Evolutionary conservation across 2,888 invertebrate genomes (phyloP).

Genomic region (Sphaerophoria rueppellii): DNA sequence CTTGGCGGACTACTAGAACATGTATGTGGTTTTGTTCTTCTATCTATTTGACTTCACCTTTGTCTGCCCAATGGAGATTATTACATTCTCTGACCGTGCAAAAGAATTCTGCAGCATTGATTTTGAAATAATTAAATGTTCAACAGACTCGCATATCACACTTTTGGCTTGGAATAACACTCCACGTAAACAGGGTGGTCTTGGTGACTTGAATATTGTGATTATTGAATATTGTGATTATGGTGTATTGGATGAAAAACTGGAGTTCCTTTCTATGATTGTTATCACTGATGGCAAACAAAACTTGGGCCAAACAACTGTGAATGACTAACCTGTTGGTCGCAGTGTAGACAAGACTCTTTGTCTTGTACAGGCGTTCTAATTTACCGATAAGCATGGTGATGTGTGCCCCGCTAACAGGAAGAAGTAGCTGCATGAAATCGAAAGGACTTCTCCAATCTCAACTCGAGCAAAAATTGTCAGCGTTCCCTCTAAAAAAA

Average conservation of each 20-base stretch:
- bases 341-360: slow-evolving; percentile 95
- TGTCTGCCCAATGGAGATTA: slow-evolving; percentile 96
- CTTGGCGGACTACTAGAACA: slow-evolving; percentile 90
- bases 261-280: slow-evolving; percentile 96
- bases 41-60: slow-evolving; percentile 96
- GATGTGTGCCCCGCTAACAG: slow-evolving; percentile 98
- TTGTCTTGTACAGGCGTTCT: slow-evolving; percentile 97
- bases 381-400: slow-evolving; percentile 96
- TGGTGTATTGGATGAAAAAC: slow-evolving; percentile 94
- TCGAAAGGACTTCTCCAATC: slow-evolving; percentile 91
- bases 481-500: too few relatives aligned
- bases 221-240: slow-evolving; percentile 96
- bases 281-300: slow-evolving; percentile 95
- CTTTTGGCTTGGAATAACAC: slow-evolving; percentile 99
- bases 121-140: slow-evolving; percentile 94
- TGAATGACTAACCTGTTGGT: slow-evolving; percentile 98
- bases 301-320: slow-evolving; percentile 95
- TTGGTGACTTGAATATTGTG: too few relatives aligned
- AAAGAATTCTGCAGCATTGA: slow-evolving; percentile 92
- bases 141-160: slow-evolving; percentile 98
- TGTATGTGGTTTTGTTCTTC: slow-evolving; percentile 96
- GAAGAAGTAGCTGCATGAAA: slow-evolving; percentile 91
- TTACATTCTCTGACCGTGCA: slow-evolving; percentile 96
- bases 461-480: too few relatives aligned
- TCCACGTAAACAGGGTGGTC: slow-evolving; percentile 95